Evolutionary conservation across 2,113 vertebrate species (phyloP).

Genomic region (Pelodiscus sinensis): DNA sequence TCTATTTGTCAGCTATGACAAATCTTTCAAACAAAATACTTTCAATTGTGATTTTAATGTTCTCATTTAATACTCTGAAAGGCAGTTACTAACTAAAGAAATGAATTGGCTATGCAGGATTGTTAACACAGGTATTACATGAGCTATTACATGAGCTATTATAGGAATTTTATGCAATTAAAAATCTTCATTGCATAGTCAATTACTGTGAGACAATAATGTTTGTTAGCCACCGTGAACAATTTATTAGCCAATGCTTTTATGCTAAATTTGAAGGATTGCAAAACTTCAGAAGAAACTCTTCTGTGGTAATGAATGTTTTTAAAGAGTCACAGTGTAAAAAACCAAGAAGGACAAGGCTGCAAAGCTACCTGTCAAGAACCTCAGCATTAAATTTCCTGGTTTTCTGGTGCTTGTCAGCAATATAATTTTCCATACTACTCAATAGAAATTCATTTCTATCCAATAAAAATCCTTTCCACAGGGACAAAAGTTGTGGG

Average conservation of each 20-base stretch:
- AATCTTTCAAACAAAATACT: background rate
- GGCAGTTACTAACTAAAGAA: background rate
- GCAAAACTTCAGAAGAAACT: background rate
- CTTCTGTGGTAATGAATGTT: background rate
- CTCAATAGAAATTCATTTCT: background rate
- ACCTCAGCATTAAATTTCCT: accelerated
- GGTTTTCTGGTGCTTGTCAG: accelerated
- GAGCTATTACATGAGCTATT: background rate
- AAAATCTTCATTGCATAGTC: background rate
- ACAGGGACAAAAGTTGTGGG: background rate
- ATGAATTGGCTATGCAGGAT: background rate
- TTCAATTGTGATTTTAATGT: background rate
- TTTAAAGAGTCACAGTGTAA: background rate
- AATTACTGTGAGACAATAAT: background rate
- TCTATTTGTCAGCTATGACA: background rate
- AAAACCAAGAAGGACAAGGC: too few species aligned
- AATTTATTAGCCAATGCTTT: background rate
- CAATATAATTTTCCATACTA: accelerated
- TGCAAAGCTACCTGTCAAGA: accelerated
- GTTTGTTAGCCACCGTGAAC: background rate
- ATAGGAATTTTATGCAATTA: background rate
- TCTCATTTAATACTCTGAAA: background rate
- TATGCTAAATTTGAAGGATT: background rate
- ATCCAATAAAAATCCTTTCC: background rate
- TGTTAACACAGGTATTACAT: background rate